Base-by-base conservation (phyloP, 2,113 vertebrate species). In the Balaeniceps rex region DNA sequence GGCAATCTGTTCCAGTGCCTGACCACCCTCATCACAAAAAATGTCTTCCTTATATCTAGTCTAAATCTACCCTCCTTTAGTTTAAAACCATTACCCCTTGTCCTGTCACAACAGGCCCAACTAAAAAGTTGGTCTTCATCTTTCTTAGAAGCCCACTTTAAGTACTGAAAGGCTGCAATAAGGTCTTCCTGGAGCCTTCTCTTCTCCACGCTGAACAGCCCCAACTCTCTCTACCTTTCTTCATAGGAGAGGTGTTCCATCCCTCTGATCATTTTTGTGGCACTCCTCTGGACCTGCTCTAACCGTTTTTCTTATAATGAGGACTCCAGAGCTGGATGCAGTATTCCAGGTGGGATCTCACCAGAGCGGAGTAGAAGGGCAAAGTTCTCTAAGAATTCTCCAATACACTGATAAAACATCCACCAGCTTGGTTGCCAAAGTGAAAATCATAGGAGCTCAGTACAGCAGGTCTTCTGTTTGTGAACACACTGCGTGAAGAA, bases 21-120 rank as follows among this genome's bases (percentile, higher is more conserved):
- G 13, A 33, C 10, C 12, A 36, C 23, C 1, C 6, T 66, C 23
- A 11, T 13, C 0, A 0, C 65, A 25, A 38, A 61, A 52, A 44
- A 6, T 8, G 17, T 47, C 6, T 66, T 71, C 19, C 19, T 31
- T 21, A 1, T 40, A 10, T 44, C 21, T 71, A 33, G 6, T 58
- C 28, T 80, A 8, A 51, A 58, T n/a, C 23, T 47, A 16, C 11
- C 5, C 14, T 60, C 7, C 47, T 64, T 60, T 16, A 46, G 12
- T 15, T 33, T 65, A 51, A 65, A 74, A 10, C 17, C 4, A 6
- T 55, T 77, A 14, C 2, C 10, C 8, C 19, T 84, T 22, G 10
- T 47, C 31, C 15, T 80, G 3, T 26, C 4, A 3, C 11, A 19
- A 19, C 22, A 58, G 26, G 4, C 10, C 10, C 11, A 46, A 2